These are phyloP conservation scores for Craterocephalus amniculus DNA, from an alignment of 2,797 vertebrate genomes.

Conservation along the genomic window DNA sequence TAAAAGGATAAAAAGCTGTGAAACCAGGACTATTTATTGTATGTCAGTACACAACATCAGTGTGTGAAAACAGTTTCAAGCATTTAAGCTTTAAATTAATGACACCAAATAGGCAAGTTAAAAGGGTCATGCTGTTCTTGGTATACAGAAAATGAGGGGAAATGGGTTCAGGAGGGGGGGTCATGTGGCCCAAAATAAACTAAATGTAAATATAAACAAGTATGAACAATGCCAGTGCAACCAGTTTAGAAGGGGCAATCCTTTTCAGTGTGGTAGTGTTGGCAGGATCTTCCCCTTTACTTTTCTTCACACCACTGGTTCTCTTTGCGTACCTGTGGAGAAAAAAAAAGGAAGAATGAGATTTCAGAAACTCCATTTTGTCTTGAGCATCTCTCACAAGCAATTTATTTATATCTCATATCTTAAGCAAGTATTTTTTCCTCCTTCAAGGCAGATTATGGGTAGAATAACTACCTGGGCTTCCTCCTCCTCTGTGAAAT, in stretches of 20 bases:
- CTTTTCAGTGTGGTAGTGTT: conserved; percentile 88
- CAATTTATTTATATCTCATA: not conserved
- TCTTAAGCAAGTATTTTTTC: not conserved
- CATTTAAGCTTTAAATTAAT: conserved; percentile 79
- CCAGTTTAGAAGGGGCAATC: conserved; percentile 89
- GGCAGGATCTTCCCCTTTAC: conserved; percentile 80
- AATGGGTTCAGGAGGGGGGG: conserved; percentile 36
- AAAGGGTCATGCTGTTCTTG: conserved; percentile 86
- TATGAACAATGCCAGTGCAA: conserved; percentile 99
- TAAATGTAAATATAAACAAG: conserved; percentile 93
- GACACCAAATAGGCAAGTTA: conserved; percentile 88
- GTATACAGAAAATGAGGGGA: conserved; percentile 68
- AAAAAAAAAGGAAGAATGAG: conserved; percentile 15
- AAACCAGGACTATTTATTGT: conserved; percentile 44
- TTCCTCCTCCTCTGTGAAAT: conserved; percentile 99
- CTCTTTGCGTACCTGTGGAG: conserved; percentile 94
- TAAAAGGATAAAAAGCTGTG: conserved; percentile 41
- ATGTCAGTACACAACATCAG: conserved; percentile 43
- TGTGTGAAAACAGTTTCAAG: conserved; percentile 63
- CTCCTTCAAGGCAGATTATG: not conserved
- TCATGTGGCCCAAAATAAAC: conserved; percentile 85
- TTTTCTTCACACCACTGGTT: conserved; percentile 99
- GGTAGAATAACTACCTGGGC: conserved; percentile 88
- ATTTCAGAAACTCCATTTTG: not conserved
- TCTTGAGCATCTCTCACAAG: not conserved